Evolutionary conservation across 2,888 invertebrate genomes (phyloP).

Genomic region (Arenicola marina): DNA sequence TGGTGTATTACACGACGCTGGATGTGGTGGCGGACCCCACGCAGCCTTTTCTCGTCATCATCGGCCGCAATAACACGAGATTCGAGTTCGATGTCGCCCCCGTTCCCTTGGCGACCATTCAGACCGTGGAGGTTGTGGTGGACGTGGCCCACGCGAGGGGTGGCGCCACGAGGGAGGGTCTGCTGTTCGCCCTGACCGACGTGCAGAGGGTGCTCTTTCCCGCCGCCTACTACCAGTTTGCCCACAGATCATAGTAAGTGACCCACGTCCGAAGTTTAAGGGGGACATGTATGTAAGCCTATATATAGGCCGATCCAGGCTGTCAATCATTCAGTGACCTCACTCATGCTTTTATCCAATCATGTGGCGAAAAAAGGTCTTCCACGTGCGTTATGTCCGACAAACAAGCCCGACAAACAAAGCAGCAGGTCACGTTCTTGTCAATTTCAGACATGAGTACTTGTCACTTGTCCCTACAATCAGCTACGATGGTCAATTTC

Average conservation of each 20-base stretch:
- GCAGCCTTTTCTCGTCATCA: slow-evolving; percentile 12
- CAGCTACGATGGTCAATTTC: too few species aligned
- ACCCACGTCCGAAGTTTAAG: background rate
- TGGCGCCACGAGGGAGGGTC: slow-evolving; percentile 19
- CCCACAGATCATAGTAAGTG: slow-evolving; percentile 13
- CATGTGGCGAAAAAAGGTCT: too few species aligned
- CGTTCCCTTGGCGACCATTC: slow-evolving; percentile 6
- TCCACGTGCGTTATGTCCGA: too few species aligned
- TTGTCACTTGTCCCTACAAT: too few species aligned
- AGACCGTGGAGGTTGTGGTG: slow-evolving; percentile 14
- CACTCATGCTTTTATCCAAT: too few species aligned
- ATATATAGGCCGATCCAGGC: too few species aligned
- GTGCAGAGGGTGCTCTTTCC: slow-evolving; percentile 28
- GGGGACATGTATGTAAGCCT: too few species aligned
- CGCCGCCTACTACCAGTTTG: slow-evolving; percentile 12
- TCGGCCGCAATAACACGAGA: slow-evolving; percentile 6
- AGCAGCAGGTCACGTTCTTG: too few species aligned
- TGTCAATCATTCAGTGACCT: too few species aligned
- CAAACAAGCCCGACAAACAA: too few species aligned
- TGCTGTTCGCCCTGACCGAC: slow-evolving; percentile 31
- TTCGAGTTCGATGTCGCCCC: slow-evolving; percentile 8
- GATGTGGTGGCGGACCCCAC: slow-evolving; percentile 8
- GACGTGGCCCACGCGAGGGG: slow-evolving; percentile 6
- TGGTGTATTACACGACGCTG: slow-evolving; percentile 13
- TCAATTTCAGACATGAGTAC: too few species aligned